A percentile compares a stretch with the other conserved stretches of the same genome.
phyloP scores from a whole-genome alignment of 2,888 invertebrate species.

The Hirtodrosophila confusa region DNA sequence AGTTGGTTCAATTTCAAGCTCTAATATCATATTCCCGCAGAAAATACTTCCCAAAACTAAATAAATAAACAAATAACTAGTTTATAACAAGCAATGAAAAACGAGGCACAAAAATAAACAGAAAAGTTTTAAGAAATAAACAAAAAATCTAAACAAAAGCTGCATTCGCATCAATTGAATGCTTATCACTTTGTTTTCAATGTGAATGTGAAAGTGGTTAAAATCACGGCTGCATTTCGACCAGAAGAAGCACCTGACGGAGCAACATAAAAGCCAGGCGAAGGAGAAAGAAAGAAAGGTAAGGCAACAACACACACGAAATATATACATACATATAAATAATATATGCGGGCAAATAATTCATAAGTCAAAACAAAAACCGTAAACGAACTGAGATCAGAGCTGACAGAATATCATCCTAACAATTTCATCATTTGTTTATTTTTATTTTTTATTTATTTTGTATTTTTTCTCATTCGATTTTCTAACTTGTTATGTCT shows the following conservation, averaged over 20 bases:
- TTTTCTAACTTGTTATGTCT: constrained; percentile 31
- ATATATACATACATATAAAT: constrained; percentile 10
- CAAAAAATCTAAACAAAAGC: constrained; percentile 35
- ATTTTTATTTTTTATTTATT: background rate
- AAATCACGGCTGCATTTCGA: constrained; percentile 40
- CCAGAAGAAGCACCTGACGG: constrained; percentile 6
- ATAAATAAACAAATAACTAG: constrained; percentile 9
- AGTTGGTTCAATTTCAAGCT: no score
- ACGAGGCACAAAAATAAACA: constrained; percentile 3
- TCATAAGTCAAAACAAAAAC: constrained; percentile 18
- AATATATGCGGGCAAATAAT: constrained; percentile 29
- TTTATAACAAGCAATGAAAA: background rate
- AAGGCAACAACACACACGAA: constrained; percentile 36
- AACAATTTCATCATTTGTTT: constrained; percentile 18
- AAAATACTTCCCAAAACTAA: background rate
- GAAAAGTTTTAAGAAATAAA: constrained; percentile 4
- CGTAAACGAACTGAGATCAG: constrained; percentile 6
- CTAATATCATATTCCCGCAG: no score
- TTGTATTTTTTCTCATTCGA: no score
- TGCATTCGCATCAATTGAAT: constrained; percentile 33
- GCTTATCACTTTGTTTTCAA: constrained; percentile 40
- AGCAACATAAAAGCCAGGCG: constrained; percentile 1
- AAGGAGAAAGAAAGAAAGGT: constrained; percentile 42
- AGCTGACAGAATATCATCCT: constrained; percentile 4
- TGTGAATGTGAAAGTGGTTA: constrained; percentile 69